phyloP scores from a whole-genome alignment of 1,140 invertebrate species.

The Trinorchestia longiramus region DNA sequence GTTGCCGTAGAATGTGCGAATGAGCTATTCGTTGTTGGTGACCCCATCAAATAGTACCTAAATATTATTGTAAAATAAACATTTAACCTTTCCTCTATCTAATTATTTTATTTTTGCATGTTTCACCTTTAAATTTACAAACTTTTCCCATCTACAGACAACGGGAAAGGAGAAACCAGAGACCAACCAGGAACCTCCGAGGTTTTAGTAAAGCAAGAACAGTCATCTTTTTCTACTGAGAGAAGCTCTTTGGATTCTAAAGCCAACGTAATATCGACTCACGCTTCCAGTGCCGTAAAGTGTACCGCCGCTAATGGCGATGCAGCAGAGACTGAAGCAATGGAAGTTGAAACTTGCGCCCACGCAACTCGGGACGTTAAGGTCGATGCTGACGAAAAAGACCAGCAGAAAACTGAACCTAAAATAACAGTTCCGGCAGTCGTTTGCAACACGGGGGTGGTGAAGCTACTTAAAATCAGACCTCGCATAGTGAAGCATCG shows the following conservation, averaged over 20 bases:
- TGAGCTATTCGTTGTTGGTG: too few species aligned
- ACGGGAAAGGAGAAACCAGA: neutral
- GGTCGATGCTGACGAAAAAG: neutral
- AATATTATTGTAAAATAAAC: too few species aligned
- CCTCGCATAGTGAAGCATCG: neutral
- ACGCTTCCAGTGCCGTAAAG: neutral
- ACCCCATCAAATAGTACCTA: too few species aligned
- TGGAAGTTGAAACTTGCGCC: neutral
- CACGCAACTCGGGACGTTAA: neutral
- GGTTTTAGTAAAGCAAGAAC: neutral
- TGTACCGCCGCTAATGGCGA: neutral
- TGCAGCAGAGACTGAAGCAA: neutral
- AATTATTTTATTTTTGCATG: too few species aligned
- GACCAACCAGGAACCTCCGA: neutral
- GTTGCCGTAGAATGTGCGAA: too few species aligned
- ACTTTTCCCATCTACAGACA: neutral
- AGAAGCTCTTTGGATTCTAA: neutral
- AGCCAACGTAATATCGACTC: neutral
- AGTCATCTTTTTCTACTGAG: neutral
- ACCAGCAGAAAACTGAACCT: neutral
- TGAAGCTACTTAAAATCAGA: constrained; percentile 56
- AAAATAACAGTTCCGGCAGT: constrained; percentile 56
- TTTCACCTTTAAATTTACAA: too few species aligned
- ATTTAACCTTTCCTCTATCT: too few species aligned
- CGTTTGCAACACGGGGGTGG: constrained; percentile 55